A percentile compares a stretch with the other conserved stretches of the same genome.
Conservation (phyloP, 2,797 vertebrate species). For the Pseudopleuronectes americanus region DNA sequence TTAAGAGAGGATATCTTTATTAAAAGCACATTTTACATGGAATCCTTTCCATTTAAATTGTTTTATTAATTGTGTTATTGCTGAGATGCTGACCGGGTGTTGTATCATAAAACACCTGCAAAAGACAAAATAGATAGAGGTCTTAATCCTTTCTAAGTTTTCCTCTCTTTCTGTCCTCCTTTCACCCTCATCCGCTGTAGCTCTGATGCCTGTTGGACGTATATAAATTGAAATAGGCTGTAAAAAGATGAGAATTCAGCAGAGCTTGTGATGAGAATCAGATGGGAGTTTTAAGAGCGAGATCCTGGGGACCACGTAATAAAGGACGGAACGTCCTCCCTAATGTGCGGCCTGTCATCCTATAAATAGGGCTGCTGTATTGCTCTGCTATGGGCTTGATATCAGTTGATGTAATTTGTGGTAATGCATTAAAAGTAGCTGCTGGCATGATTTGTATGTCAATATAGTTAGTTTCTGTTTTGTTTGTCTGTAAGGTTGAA, state of each 20-base stretch:
- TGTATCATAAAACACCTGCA: conserved; percentile 4
- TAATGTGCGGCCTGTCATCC: conserved; percentile 20
- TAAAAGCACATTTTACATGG: conserved; percentile 7
- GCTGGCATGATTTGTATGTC: conserved; percentile 1
- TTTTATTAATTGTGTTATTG: conserved; percentile 5
- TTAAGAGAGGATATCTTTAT: conserved; percentile 3
- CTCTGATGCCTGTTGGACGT: conserved; percentile 25
- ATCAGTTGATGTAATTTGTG: conserved; percentile 25
- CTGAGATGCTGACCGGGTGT: neutral
- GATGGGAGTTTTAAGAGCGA: conserved; percentile 33
- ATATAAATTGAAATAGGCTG: conserved; percentile 8
- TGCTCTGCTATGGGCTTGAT: conserved; percentile 7
- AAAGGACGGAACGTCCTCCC: conserved; percentile 33
- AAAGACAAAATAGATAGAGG: neutral
- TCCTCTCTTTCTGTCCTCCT: conserved; percentile 5
- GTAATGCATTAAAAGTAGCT: conserved; percentile 26
- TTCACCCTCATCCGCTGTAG: conserved; percentile 7
- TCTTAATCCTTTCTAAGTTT: neutral
- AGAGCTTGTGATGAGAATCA: conserved; percentile 51
- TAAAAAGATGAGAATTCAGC: conserved; percentile 33
- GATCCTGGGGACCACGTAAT: conserved; percentile 33
- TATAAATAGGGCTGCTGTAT: conserved; percentile 17
- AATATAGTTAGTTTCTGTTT: conserved; percentile 21
- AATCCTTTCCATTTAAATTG: too few species aligned
- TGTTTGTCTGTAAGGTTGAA: conserved; percentile 24